Evolutionary conservation across 2,113 vertebrate species (phyloP).

Genomic region (Anarhynchus alexandrinus): DNA sequence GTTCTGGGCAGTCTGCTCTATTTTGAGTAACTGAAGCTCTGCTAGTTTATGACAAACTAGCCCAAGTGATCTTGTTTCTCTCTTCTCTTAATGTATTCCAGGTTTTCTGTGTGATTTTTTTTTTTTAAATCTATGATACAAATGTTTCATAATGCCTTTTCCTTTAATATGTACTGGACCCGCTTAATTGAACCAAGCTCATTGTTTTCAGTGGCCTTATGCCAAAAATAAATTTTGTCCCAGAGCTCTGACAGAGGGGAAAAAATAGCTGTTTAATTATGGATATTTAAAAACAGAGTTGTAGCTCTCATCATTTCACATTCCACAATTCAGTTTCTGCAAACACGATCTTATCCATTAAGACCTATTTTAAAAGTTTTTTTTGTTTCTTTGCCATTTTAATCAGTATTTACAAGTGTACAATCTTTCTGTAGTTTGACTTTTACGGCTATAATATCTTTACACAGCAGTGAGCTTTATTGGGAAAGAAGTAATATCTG

Average conservation of each 20-base stretch:
- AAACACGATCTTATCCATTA: neutral
- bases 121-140: neutral
- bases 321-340: neutral
- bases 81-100: neutral
- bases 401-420: neutral
- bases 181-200: neutral
- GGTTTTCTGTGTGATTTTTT: neutral
- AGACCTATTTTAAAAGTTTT: neutral
- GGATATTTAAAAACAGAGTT: neutral
- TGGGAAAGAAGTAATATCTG: neutral
- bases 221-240: neutral
- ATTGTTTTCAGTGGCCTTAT: neutral
- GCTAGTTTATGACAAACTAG: neutral
- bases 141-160: neutral
- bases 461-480: neutral
- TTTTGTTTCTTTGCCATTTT: neutral
- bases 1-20: neutral
- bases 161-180: neutral
- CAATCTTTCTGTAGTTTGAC: neutral
- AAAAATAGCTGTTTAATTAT: neutral
- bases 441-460: neutral
- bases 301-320: neutral
- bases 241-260: neutral
- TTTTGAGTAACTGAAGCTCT: conserved; percentile 10
- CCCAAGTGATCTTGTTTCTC: neutral